phyloP scores from a whole-genome alignment of 2,113 vertebrate genomes.

The Plestiodon gilberti region DNA sequence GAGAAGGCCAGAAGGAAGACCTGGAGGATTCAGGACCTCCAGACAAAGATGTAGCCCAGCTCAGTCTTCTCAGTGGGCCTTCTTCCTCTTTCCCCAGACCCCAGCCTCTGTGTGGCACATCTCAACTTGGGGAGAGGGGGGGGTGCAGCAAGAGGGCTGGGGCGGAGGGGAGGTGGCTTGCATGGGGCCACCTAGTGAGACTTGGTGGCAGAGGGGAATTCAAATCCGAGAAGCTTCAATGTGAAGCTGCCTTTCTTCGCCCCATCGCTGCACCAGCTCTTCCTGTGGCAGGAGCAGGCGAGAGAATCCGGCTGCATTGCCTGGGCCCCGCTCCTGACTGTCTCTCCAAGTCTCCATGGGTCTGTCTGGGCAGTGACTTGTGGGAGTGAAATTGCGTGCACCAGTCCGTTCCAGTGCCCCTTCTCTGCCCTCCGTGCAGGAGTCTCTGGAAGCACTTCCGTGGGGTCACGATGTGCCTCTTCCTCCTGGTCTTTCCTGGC shows the following conservation, averaged over 20 bases:
- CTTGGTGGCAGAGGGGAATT: no score
- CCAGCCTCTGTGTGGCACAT: no score
- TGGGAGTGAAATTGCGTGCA: neutral
- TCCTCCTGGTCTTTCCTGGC: constrained; percentile 83
- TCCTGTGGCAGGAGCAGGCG: no score
- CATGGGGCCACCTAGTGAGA: no score
- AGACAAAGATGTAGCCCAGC: neutral
- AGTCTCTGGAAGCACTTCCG: constrained; percentile 87
- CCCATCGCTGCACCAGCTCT: no score
- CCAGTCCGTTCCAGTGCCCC: accelerated
- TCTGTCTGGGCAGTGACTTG: neutral
- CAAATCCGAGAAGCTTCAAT: no score
- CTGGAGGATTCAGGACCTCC: neutral
- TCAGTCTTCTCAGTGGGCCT: neutral
- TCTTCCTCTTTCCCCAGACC: neutral
- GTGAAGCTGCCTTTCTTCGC: no score
- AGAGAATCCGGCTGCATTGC: no score
- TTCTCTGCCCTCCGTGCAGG: constrained; percentile 61
- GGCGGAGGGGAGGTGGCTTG: no score
- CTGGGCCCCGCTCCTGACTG: no score
- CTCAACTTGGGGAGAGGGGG: no score
- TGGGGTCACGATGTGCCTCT: constrained; percentile 85
- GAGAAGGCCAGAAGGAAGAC: neutral
- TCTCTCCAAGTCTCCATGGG: neutral
- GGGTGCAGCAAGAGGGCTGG: no score